Conservation (phyloP, 1,140 invertebrate species). For the Neuroterus valhalla region DNA sequence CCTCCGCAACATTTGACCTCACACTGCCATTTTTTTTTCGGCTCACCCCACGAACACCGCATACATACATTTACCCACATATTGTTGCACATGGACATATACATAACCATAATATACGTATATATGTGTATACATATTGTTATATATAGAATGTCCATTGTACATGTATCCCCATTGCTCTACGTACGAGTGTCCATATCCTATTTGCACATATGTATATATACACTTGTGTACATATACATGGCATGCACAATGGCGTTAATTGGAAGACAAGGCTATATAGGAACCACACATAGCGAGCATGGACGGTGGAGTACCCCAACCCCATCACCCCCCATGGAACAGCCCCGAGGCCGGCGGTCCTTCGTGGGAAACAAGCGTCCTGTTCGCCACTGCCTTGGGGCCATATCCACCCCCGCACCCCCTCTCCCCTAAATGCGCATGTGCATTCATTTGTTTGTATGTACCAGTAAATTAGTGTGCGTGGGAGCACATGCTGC, state of each 20-base stretch:
- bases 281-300: slow-evolving; percentile 54
- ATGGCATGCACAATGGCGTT: slow-evolving; percentile 56
- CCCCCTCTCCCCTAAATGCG: slow-evolving; percentile 23
- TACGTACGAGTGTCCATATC: slow-evolving; percentile 38
- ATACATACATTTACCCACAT: background rate
- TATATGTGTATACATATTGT: slow-evolving; percentile 17
- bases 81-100: slow-evolving; percentile 2
- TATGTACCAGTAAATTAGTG: slow-evolving; percentile 27
- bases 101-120: background rate
- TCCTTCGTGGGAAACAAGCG: slow-evolving; percentile 57
- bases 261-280: slow-evolving; percentile 62
- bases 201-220: slow-evolving; percentile 35
- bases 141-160: background rate
- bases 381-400: slow-evolving; percentile 55
- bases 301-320: slow-evolving; percentile 50
- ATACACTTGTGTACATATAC: slow-evolving; percentile 46
- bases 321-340: slow-evolving; percentile 51
- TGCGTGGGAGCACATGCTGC: slow-evolving; percentile 14
- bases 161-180: slow-evolving; percentile 15
- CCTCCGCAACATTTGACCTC: slow-evolving; percentile 28
- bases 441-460: slow-evolving; percentile 10
- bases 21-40: slow-evolving; percentile 10
- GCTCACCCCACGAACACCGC: background rate
- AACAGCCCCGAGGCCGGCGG: slow-evolving; percentile 54
- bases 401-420: slow-evolving; percentile 42